A percentile compares a stretch with the other conserved stretches of the same genome.
Evolutionary conservation across 2,797 vertebrate genomes (phyloP).

Genomic region (Hapalemur alaotrensis): DNA sequence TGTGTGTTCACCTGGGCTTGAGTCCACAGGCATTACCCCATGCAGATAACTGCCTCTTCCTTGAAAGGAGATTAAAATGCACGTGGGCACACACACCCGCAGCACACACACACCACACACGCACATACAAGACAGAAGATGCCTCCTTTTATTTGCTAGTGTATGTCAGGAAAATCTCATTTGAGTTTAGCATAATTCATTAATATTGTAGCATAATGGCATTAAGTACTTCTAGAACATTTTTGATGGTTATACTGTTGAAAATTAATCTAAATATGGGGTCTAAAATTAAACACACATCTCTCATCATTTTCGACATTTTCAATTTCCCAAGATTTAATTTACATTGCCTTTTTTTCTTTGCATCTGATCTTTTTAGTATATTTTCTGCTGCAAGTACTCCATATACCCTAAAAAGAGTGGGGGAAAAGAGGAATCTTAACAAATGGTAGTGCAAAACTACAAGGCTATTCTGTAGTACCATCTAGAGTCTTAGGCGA

Average conservation of each 20-base stretch:
- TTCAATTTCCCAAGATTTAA: constrained; percentile 61
- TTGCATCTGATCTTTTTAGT: constrained; percentile 36
- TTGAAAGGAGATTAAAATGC: neutral
- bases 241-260: constrained; percentile 51
- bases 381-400: constrained; percentile 53
- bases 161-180: constrained; percentile 53
- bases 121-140: neutral
- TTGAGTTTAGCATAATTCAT: constrained; percentile 55
- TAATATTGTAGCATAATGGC: constrained; percentile 54
- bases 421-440: neutral
- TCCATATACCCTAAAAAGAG: neutral
- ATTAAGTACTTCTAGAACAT: constrained; percentile 65
- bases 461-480: constrained; percentile 46
- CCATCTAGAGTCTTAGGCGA: constrained; percentile 79
- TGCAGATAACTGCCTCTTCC: neutral
- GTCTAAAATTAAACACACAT: constrained; percentile 63
- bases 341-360: constrained; percentile 28
- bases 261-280: constrained; percentile 70
- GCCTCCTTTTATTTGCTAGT: constrained; percentile 18
- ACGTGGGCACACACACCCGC: fast-evolving
- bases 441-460: neutral
- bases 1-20: neutral
- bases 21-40: fast-evolving
- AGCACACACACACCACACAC: neutral
- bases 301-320: constrained; percentile 50